Evolutionary conservation across 2,797 vertebrate species (phyloP).

Genomic region (Manis crassicaudata): DNA sequence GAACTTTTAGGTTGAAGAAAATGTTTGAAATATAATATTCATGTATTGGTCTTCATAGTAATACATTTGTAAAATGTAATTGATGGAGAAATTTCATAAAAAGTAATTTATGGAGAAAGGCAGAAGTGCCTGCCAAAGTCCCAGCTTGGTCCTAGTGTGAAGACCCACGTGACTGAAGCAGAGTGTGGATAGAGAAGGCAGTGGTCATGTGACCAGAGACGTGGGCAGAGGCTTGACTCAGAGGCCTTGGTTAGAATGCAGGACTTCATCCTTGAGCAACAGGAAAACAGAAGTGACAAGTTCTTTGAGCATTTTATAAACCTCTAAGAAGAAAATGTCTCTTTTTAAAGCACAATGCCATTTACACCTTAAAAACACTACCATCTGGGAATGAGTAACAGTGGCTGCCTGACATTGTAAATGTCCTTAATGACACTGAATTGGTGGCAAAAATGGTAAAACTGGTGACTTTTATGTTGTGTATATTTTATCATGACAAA

Average conservation of each 20-base stretch:
- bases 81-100: not conserved
- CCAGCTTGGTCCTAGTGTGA: accelerated
- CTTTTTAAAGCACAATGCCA: not conserved
- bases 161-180: not conserved
- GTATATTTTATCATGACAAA: not conserved
- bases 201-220: not conserved
- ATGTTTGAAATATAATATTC: not conserved
- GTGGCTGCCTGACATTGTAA: not conserved
- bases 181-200: not conserved
- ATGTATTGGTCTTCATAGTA: not conserved
- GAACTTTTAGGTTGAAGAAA: not conserved
- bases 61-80: not conserved
- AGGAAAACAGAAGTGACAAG: not conserved
- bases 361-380: not conserved
- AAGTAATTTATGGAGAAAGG: not conserved
- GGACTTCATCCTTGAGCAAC: not conserved
- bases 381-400: not conserved
- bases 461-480: not conserved
- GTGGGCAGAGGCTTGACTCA: not conserved
- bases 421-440: not conserved
- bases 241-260: not conserved
- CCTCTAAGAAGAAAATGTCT: not conserved
- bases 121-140: not conserved
- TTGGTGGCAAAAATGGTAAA: not conserved
- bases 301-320: not conserved